phyloP scores from a whole-genome alignment of 2,797 vertebrate genomes.

The Scleropages formosus region DNA sequence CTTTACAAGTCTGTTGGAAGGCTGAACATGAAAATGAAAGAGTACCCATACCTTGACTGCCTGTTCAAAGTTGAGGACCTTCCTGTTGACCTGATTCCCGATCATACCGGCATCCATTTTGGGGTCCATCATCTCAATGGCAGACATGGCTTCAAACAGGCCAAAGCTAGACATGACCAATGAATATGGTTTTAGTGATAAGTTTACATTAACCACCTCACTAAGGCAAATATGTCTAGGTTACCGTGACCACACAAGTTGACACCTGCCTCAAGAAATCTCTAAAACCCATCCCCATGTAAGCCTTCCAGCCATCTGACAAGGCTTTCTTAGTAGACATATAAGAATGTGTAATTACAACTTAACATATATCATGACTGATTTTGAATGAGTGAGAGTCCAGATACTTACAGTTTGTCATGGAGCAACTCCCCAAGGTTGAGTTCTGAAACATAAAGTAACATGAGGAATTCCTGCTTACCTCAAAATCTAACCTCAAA shows the following conservation, averaged over 20 bases:
- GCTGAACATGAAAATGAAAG: not conserved
- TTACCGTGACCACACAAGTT: not conserved
- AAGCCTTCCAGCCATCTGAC: not conserved
- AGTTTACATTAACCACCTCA: slow-evolving; percentile 2
- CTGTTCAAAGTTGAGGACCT: slow-evolving; percentile 97
- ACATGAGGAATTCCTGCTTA: slow-evolving; percentile 16
- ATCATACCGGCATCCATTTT: slow-evolving; percentile 99
- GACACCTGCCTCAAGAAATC: not conserved
- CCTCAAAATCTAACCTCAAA: slow-evolving; percentile 3
- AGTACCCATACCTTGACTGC: slow-evolving; percentile 80
- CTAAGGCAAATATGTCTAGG: not conserved
- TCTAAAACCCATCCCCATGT: not conserved
- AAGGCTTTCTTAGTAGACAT: not conserved
- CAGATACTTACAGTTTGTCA: slow-evolving; percentile 91
- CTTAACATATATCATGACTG: not conserved
- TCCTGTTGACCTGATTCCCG: slow-evolving; percentile 97
- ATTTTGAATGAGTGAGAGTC: not conserved
- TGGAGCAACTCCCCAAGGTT: slow-evolving; percentile 96
- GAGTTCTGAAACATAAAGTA: slow-evolving; percentile 76
- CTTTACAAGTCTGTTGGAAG: too few relatives aligned
- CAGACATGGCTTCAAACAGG: slow-evolving; percentile 98
- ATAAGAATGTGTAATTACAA: not conserved
- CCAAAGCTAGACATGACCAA: slow-evolving; percentile 77
- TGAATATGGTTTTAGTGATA: not conserved
- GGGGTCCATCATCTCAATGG: slow-evolving; percentile 99